Conservation (phyloP, 2,797 vertebrate genomes). For the Zenarchopterus dispar region DNA sequence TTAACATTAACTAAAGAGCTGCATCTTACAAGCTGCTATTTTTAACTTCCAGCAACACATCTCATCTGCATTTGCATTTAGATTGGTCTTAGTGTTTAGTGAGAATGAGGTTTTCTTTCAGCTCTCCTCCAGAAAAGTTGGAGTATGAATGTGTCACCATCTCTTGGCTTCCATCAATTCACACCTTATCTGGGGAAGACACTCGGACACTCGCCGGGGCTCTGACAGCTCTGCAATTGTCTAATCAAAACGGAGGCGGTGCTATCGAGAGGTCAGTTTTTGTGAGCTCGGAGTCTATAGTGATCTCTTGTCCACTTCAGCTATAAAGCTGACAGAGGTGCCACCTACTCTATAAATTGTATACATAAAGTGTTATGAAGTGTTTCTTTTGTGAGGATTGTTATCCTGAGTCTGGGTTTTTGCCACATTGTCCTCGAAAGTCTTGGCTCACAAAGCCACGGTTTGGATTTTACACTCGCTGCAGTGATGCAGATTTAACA, state of each 20-base stretch:
- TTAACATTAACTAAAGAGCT: no score
- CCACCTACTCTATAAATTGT: constrained; percentile 59
- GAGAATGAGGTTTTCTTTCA: constrained; percentile 29
- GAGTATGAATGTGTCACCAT: constrained; percentile 4
- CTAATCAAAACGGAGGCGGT: constrained; percentile 34
- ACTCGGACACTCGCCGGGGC: not conserved
- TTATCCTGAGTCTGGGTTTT: constrained; percentile 53
- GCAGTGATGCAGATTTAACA: constrained; percentile 43
- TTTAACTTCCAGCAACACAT: constrained; percentile 5
- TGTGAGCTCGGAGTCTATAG: constrained; percentile 30
- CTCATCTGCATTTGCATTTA: constrained; percentile 7
- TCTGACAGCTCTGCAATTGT: constrained; percentile 23
- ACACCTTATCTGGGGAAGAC: constrained; percentile 35
- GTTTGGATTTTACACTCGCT: constrained; percentile 39
- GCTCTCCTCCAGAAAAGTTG: constrained; percentile 14
- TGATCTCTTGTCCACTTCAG: constrained; percentile 45
- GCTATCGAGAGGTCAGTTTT: constrained; percentile 46
- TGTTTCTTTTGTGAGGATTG: constrained; percentile 43
- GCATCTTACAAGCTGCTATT: constrained; percentile 18
- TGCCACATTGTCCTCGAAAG: constrained; percentile 39
- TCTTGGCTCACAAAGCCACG: constrained; percentile 38
- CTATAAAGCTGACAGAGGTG: constrained; percentile 53
- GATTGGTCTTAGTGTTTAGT: constrained; percentile 7
- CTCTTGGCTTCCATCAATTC: constrained; percentile 36
- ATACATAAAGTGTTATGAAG: constrained; percentile 60